Percentiles rank a stretch among this genome's conserved stretches.
These are phyloP conservation scores for Nomada flava DNA, from an alignment of 2,888 invertebrate genomes.

Conservation along the genomic window DNA sequence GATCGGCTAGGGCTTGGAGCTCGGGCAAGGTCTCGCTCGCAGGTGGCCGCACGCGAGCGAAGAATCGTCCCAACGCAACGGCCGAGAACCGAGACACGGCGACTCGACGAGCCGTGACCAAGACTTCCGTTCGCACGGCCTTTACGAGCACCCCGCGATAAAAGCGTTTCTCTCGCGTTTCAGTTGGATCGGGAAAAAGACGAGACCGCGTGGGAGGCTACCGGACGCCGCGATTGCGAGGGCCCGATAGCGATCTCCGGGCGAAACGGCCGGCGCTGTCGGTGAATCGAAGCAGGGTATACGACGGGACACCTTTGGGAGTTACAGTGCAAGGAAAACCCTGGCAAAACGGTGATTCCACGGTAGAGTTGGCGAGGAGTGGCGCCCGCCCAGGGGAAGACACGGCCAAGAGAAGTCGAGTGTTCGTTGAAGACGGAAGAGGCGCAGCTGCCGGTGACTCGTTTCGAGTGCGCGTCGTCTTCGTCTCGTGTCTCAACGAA, in stretches of 20 bases:
- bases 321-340: neutral
- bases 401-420: constrained; percentile 72
- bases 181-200: constrained; percentile 18
- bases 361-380: neutral
- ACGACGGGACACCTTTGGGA: constrained; percentile 26
- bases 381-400: neutral
- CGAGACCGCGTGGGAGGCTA: constrained; percentile 49
- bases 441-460: constrained; percentile 82
- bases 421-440: constrained; percentile 79
- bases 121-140: constrained; percentile 83
- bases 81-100: constrained; percentile 67
- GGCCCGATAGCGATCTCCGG: constrained; percentile 65
- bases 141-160: constrained; percentile 53
- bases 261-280: neutral
- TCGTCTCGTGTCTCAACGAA: constrained; percentile 34
- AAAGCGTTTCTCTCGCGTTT: constrained; percentile 51
- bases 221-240: constrained; percentile 67
- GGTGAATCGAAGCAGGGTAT: neutral
- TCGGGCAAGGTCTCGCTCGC: constrained; percentile 7
- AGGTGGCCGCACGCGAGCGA: constrained; percentile 16
- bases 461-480: constrained; percentile 75
- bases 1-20: neutral
- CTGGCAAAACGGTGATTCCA: constrained; percentile 33
- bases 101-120: constrained; percentile 81
- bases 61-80: constrained; percentile 52